Evolutionary conservation across 2,113 vertebrate genomes (phyloP).

Genomic region (Varanus komodoensis): DNA sequence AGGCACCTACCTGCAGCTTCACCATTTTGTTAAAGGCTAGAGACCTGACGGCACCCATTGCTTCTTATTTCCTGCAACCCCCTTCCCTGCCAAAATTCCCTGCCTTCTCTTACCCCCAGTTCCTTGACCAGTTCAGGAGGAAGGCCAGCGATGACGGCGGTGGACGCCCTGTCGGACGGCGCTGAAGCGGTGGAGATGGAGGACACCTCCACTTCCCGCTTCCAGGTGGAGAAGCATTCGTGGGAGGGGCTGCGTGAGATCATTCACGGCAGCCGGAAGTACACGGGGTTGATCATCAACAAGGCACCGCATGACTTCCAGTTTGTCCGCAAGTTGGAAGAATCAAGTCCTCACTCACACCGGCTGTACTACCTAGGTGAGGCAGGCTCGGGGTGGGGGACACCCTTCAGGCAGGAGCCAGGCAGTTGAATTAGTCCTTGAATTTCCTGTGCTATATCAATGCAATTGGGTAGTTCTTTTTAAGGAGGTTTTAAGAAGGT

Average conservation of each 20-base stretch:
- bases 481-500: too few relatives aligned
- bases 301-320: constrained; percentile 96
- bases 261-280: constrained; percentile 94
- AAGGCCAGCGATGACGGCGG: constrained; percentile 85
- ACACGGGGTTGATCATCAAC: constrained; percentile 89
- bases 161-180: constrained; percentile 81
- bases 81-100: too few relatives aligned
- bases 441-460: too few relatives aligned
- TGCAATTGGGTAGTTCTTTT: too few relatives aligned
- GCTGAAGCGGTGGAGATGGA: constrained; percentile 86
- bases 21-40: background rate
- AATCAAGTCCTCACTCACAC: constrained; percentile 89
- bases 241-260: constrained; percentile 93
- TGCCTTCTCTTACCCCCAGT: constrained; percentile 55
- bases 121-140: constrained; percentile 75
- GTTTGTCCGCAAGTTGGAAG: constrained; percentile 89
- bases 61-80: too few relatives aligned
- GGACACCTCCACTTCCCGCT: constrained; percentile 80
- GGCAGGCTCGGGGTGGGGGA: constrained; percentile 1
- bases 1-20: background rate
- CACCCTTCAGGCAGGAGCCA: too few relatives aligned
- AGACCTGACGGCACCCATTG: background rate
- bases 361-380: constrained; percentile 95
- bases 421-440: too few relatives aligned
- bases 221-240: constrained; percentile 91